Evolutionary conservation across 2,113 vertebrate genomes (phyloP), one percentile per base, ranked within the genome.

Genomic region (Otus sunia): DNA sequence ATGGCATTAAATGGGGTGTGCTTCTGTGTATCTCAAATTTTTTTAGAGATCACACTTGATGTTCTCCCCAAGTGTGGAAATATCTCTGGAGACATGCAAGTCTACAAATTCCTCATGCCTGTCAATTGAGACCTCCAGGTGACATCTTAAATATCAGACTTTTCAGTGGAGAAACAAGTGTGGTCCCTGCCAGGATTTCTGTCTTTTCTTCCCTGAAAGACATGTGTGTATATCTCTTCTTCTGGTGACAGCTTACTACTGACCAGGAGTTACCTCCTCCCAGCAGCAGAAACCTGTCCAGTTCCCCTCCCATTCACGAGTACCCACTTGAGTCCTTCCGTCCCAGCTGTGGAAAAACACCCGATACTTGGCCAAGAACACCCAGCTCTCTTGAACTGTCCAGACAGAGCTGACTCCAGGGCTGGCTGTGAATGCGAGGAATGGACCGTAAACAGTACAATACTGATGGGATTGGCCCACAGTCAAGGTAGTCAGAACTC

Each of bases 311-410:
- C 49, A 45, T 89, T 90, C 68, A 75, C 0, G 19, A 90, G 75
- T 81, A 58, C 49, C 88, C 77, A 95, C 77, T 84, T 25, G 29
- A 92, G 85, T 47, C 62, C 55, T 94, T 94, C 58, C 76, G 67
- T 90, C 69, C 43, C 50, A 78, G 71, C 43, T 60, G 76, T 85
- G 79, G 93, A 95, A 95, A 96, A 97, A 94, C 84, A 94, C 76
- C 17, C 9, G 0, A 34, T 92, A 36, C 80, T 76, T 76, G 69
- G 85, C 92, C 92, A 97, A 67, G 94, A 92, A 94, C 94, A 97
- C 64, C 71, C 84, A 92, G 94, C 32, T 92, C 76, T 89, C 71
- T 77, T 94, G 77, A 74, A 85, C 72, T 2, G 8, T 41, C 37
- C 76, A 90, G 83, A 29, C 11, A 2, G 29, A 85, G 41, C 5